Base-by-base conservation (phyloP, 1,140 invertebrate genomes). In the Drosophila azteca region DNA sequence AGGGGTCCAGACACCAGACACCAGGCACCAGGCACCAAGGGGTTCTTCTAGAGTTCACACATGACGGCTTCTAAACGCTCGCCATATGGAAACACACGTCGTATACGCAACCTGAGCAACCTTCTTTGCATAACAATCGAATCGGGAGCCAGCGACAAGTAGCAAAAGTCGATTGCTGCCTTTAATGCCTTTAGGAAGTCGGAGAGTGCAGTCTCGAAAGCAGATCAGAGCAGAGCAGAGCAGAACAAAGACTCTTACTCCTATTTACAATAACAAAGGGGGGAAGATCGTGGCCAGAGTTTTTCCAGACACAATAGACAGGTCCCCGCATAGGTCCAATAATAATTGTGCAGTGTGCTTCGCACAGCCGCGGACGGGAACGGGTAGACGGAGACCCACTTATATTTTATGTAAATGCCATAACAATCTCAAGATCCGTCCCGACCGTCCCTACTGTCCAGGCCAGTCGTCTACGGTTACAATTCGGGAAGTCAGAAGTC, bases 171-270 rank as follows among this genome's bases (percentile, higher is more conserved):
- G 35, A 39, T 31, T 31, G 8, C 31, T 1, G n/a, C 58, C 66
- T 58, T 82, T 89, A 90, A 90, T 90, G 71, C 87, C 52, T 90
- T 90, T 78, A 90, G 88, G 88, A 90, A 90, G 88, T 90, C 79
- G 43, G 35, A 45, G 43, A 55, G 46, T 43, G 61, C 70, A 66
- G 39, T 54, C 75, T 62, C 55, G 31, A 43, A 58, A 59, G 45
- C 39, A 54, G 48, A 20, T 7, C 50, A 62, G 15, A 24, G 9
- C 7, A 48, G 54, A 55, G 70, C 20, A 54, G 55, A 50, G 9
- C 35, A 48, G 54, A 55, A 70, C 24, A 54, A 60, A 50, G 39
- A 73, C 79, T 31, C 69, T 67, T 65, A 73, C 79, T 31, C 69
- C 67, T 65, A 75, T 78, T 85, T 60, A 77, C 52, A 74, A 87